Evolutionary conservation across 2,113 vertebrate species (phyloP), one percentile per base, ranked within the genome.

Genomic region (Chaetorhynchus papuensis): DNA sequence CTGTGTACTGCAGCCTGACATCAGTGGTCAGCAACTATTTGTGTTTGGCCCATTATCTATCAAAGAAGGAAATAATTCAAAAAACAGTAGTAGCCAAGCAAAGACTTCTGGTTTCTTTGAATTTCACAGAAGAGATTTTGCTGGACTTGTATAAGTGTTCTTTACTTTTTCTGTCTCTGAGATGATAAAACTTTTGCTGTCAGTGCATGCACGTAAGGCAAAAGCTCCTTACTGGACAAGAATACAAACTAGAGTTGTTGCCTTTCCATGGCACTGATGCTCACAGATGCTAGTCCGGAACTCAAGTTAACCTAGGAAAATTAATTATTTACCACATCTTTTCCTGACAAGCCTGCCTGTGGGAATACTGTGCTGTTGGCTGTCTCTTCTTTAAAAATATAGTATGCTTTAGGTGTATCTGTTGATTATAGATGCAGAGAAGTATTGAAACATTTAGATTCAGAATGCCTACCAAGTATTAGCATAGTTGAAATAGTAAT

Each of bases 281-380:
- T 95, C 77, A 92, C 64, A 80, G 94, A 86, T 91, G 53, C 53
- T 89, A 59, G 70, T 89, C 75, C 90, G 91, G 83, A 9, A 61
- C 88, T 80, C 64, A 96, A 87, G 92, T 94, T 96, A 97, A 97
- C 94, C 69, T 89, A 74, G 64, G 92, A 96, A 94, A 97, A 97
- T 97, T 79, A 94, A 95, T 90, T 75, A 83, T 80, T 93, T 90
- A 94, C 56, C 22, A 75, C 75, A 12, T 75, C 76, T 83, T 87
- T 66, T 82, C 61, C 64, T 94, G 81, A 65, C 61, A 94, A 75
- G 19, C 69, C 90, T 96, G 78, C 93, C 84, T 92, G 49, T 92
- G 92, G 81, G 90, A 90, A 83, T 96, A 61, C 52, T 63, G 59
- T 70, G 81, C 83, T 78, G 31, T 82, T 87, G 60, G 27, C 60